Percentiles rank a stretch among this genome's conserved stretches.
These are phyloP conservation scores for Helicoverpa armigera DNA, from an alignment of 1,140 invertebrate genomes.

Conservation along the genomic window DNA sequence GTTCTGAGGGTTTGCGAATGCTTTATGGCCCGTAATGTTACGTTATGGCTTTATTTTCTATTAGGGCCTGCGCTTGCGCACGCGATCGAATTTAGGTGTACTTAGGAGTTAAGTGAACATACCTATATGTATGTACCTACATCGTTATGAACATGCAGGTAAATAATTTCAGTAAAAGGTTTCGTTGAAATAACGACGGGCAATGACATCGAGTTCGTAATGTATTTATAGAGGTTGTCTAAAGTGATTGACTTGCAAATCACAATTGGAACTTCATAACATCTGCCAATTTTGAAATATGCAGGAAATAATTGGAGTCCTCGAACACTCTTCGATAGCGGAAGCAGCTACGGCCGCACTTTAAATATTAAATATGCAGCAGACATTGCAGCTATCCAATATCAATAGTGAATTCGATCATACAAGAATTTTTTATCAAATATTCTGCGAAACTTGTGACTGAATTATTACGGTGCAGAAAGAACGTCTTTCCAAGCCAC, in stretches of 20 bases:
- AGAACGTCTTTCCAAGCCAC: not conserved
- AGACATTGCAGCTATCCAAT: not conserved
- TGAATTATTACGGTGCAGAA: not conserved
- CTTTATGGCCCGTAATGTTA: constrained; percentile 17
- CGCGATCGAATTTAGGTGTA: not conserved
- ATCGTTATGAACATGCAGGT: not conserved
- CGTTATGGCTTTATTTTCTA: constrained; percentile 27
- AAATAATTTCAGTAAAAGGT: too few relatives aligned
- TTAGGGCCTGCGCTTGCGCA: constrained; percentile 5
- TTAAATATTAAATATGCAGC: constrained; percentile 28
- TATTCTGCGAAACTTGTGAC: not conserved
- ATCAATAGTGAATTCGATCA: not conserved
- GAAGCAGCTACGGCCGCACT: not conserved
- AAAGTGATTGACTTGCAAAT: not conserved
- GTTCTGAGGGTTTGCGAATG: not conserved
- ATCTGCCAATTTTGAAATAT: constrained; percentile 16
- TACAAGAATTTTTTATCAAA: not conserved
- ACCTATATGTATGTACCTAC: not conserved
- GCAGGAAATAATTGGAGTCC: constrained; percentile 20
- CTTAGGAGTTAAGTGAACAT: not conserved
- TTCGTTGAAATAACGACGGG: too few relatives aligned
- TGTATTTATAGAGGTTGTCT: not conserved
- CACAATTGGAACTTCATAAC: constrained; percentile 1
- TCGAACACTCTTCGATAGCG: not conserved
- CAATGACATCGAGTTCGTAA: not conserved